Percentiles rank a stretch among this genome's conserved stretches.
Conservation (phyloP, 2,797 vertebrate species). For the Tiaroga cobitis region DNA sequence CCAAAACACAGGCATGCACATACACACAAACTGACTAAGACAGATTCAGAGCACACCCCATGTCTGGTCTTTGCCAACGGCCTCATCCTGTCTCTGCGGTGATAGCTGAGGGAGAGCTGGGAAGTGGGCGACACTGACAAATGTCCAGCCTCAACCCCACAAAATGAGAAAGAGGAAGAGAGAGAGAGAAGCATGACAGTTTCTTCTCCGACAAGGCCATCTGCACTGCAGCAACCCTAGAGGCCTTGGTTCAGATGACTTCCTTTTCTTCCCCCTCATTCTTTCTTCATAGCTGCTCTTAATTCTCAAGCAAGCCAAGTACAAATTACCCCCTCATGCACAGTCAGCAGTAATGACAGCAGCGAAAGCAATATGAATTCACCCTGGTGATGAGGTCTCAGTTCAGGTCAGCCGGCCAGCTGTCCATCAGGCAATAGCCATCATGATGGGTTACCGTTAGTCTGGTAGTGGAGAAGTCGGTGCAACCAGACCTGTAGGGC, state of each 20-base stretch:
- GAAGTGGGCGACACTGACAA: conserved; percentile 57
- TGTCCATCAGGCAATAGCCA: conserved; percentile 52
- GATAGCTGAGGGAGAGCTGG: conserved; percentile 58
- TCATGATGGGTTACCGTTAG: conserved; percentile 30
- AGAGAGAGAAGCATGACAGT: conserved; percentile 1
- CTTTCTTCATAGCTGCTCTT: conserved; percentile 21
- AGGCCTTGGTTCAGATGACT: conserved; percentile 27
- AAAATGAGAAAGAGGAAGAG: conserved; percentile 31
- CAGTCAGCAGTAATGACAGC: conserved; percentile 37
- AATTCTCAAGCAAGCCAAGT: conserved; percentile 50
- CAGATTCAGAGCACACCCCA: conserved; percentile 57
- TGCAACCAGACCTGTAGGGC: conserved; percentile 29
- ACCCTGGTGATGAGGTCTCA: conserved; percentile 47
- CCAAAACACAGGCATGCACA: conserved; percentile 22
- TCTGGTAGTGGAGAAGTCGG: conserved; percentile 16
- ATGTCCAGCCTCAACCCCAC: conserved; percentile 52
- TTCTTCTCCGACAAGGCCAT: conserved; percentile 51
- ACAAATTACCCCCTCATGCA: conserved; percentile 31
- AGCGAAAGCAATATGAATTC: conserved; percentile 47
- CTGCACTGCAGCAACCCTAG: conserved; percentile 60
- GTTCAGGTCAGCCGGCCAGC: conserved; percentile 37
- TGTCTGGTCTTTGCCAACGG: conserved; percentile 43
- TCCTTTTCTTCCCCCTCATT: conserved; percentile 25
- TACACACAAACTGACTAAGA: conserved; percentile 57
- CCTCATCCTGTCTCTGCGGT: conserved; percentile 56